Percentiles rank a stretch among this genome's conserved stretches.
These are phyloP conservation scores for Tylochromis polylepis DNA, from an alignment of 2,113 vertebrate species.

Conservation along the genomic window DNA sequence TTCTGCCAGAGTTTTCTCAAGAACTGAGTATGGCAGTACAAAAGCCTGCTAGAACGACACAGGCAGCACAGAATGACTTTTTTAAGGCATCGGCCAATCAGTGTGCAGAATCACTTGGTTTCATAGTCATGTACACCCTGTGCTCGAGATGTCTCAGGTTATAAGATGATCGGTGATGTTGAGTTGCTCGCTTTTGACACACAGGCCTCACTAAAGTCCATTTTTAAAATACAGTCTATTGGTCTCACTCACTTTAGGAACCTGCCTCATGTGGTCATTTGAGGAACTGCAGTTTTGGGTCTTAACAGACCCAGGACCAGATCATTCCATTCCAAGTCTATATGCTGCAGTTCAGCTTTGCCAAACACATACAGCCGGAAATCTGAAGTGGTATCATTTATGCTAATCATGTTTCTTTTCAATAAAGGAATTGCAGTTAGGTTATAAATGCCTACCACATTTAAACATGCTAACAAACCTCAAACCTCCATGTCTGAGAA, in stretches of 20 bases:
- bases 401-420: background rate
- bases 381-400: background rate
- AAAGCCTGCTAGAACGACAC: background rate
- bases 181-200: background rate
- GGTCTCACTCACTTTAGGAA: background rate
- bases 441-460: background rate
- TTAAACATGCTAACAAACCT: background rate
- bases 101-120: background rate
- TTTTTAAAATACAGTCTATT: background rate
- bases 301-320: rapidly evolving
- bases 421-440: background rate
- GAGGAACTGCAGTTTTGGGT: background rate
- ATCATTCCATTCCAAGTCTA: background rate
- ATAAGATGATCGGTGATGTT: background rate
- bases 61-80: background rate
- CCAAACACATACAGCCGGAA: background rate
- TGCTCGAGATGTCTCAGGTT: rapidly evolving
- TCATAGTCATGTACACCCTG: background rate
- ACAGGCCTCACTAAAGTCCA: background rate
- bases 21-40: background rate
- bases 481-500: background rate
- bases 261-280: background rate
- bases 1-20: background rate
- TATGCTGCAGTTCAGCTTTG: background rate
- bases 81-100: background rate